Conservation (phyloP, 2,888 invertebrate genomes). For the Caenorhabditis virilis region DNA sequence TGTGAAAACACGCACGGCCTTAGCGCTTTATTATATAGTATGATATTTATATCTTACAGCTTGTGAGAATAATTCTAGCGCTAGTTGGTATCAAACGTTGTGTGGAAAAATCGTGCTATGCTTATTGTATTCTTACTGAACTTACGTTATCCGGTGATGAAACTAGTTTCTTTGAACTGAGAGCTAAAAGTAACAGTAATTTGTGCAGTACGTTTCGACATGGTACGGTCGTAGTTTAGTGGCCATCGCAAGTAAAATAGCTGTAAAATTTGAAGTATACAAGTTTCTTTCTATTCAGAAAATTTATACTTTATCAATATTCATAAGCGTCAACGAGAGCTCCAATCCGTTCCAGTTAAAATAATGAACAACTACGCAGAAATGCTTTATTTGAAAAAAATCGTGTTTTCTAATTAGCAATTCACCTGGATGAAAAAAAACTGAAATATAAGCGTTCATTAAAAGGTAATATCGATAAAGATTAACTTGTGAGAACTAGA, state of each 20-base stretch:
- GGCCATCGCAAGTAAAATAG: slow-evolving; percentile 68
- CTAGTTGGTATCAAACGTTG: no score
- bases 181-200: no score
- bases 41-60: no score
- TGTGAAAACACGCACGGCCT: no score
- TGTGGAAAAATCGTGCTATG: no score
- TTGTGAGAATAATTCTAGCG: no score
- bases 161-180: no score
- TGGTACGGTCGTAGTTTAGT: slow-evolving; percentile 64
- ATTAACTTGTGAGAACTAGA: slow-evolving; percentile 62
- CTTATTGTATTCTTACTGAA: no score
- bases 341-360: slow-evolving; percentile 68
- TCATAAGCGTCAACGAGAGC: slow-evolving; percentile 65
- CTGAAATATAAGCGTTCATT: slow-evolving; percentile 39
- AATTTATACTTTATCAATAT: slow-evolving; percentile 59
- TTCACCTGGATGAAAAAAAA: slow-evolving; percentile 68
- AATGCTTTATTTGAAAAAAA: slow-evolving; percentile 61
- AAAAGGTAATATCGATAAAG: neutral
- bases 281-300: neutral
- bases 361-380: slow-evolving; percentile 64
- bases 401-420: slow-evolving; percentile 66
- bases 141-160: no score
- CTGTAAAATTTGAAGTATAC: slow-evolving; percentile 23
- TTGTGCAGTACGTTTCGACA: slow-evolving; percentile 67
- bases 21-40: no score